These are phyloP conservation scores for Tetraodon nigroviridis DNA, from an alignment of 2,113 vertebrate species.

Conservation along the genomic window DNA sequence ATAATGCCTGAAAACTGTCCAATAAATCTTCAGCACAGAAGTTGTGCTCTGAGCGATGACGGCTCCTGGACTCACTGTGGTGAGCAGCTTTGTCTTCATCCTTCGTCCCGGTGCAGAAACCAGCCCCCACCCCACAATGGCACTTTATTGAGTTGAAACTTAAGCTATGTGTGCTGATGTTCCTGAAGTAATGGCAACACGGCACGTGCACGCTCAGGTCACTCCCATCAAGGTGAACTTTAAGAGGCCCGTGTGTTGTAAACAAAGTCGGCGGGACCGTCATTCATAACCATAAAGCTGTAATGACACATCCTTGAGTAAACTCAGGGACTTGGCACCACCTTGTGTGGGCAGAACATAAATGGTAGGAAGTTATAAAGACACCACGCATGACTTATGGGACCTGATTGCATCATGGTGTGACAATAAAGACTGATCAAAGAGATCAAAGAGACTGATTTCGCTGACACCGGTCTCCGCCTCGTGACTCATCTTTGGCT, in stretches of 20 bases:
- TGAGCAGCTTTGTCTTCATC: background rate
- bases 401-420: constrained; percentile 38
- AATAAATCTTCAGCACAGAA: too few relatives aligned
- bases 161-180: background rate
- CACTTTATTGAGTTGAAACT: constrained; percentile 13
- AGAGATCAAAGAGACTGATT: constrained; percentile 18
- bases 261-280: constrained; percentile 48
- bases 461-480: background rate
- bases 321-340: constrained; percentile 37
- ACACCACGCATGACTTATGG: constrained; percentile 59
- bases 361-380: constrained; percentile 61
- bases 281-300: constrained; percentile 62
- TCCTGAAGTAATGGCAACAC: constrained; percentile 1
- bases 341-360: constrained; percentile 49
- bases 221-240: constrained; percentile 47
- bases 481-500: background rate
- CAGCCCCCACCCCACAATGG: background rate
- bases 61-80: background rate
- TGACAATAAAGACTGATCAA: constrained; percentile 51
- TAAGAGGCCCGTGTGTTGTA: constrained; percentile 47
- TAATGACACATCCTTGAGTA: constrained; percentile 65
- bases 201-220: constrained; percentile 5
- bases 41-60: too few relatives aligned
- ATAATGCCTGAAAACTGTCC: too few relatives aligned
- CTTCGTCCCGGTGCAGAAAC: background rate